Conservation (phyloP, 2,797 vertebrate genomes). For the Tenualosa thibaudeaui region DNA sequence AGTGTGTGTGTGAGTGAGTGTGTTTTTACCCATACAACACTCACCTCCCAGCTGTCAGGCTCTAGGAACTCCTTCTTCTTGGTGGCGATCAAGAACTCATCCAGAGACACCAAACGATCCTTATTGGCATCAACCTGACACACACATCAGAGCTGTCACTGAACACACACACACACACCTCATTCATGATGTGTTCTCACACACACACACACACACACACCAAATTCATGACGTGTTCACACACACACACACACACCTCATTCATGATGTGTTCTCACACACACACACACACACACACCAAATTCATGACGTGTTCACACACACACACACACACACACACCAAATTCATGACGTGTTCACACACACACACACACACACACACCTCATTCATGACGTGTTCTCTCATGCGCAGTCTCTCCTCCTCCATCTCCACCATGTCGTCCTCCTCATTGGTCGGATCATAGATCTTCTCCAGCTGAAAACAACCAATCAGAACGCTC, state of each 20-base stretch:
- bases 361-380: not conserved
- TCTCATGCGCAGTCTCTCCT: constrained; percentile 94
- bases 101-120: constrained; percentile 89
- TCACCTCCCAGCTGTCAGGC: constrained; percentile 96
- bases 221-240: not conserved
- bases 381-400: constrained; percentile 98
- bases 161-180: not conserved
- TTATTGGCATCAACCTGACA: constrained; percentile 87
- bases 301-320: not conserved
- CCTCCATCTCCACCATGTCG: constrained; percentile 99
- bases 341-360: not conserved
- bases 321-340: not conserved
- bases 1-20: not conserved
- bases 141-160: not conserved
- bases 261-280: constrained; percentile 93
- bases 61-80: constrained; percentile 95
- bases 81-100: constrained; percentile 90
- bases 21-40: not conserved
- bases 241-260: constrained; percentile 71
- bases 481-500: constrained; percentile 10
- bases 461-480: constrained; percentile 94
- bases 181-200: not conserved
- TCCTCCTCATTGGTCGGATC: constrained; percentile 95
- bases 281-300: not conserved
- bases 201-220: not conserved